Conservation (phyloP, 2,113 vertebrate species). For the Megaleporinus macrocephalus region DNA sequence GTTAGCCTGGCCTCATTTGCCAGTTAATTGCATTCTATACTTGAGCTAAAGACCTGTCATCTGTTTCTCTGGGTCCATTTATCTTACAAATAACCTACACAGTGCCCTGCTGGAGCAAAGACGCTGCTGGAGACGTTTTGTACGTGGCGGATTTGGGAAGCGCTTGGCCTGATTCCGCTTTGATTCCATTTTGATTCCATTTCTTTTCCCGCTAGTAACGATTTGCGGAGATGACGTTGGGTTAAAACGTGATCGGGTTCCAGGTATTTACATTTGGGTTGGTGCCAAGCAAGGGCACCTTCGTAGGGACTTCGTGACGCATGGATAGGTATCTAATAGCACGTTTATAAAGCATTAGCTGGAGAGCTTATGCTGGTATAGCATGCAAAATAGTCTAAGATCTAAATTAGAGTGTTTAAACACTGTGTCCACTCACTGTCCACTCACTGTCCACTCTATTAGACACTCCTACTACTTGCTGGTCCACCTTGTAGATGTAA, state of each 20-base stretch:
- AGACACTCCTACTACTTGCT: too few species aligned
- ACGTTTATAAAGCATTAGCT: too few species aligned
- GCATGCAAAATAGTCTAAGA: too few species aligned
- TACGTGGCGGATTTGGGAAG: slow-evolving; percentile 38
- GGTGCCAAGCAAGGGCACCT: too few species aligned
- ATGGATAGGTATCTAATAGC: too few species aligned
- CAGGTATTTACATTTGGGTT: background rate
- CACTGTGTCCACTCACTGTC: too few species aligned
- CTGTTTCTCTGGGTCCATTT: slow-evolving; percentile 81
- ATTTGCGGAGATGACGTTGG: background rate
- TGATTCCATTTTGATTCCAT: too few species aligned
- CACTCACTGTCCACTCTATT: too few species aligned
- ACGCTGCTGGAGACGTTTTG: slow-evolving; percentile 36
- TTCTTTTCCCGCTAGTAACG: slow-evolving; percentile 22
- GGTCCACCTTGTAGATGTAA: too few species aligned
- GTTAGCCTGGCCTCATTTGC: slow-evolving; percentile 83
- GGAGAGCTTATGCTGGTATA: too few species aligned
- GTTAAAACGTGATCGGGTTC: background rate
- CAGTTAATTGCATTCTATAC: slow-evolving; percentile 85
- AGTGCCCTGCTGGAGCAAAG: slow-evolving; percentile 70
- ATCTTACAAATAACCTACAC: slow-evolving; percentile 81
- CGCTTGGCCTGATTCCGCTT: slow-evolving; percentile 36
- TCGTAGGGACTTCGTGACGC: too few species aligned
- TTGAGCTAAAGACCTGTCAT: slow-evolving; percentile 85
- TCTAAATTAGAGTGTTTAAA: too few species aligned